Conservation (phyloP, 2,113 vertebrate species). For the Camelus bactrianus region DNA sequence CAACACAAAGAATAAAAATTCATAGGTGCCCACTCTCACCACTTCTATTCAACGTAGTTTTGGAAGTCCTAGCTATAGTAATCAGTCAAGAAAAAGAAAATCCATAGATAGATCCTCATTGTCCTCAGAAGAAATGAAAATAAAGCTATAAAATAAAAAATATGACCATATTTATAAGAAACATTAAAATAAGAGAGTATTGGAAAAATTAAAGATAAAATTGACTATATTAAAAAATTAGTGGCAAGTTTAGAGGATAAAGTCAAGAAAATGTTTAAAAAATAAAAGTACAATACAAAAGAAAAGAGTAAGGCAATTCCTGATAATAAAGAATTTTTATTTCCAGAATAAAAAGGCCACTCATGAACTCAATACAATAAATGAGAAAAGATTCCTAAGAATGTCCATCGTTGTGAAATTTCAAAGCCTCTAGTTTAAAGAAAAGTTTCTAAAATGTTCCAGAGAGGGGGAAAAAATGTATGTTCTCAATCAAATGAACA, state of each 20-base stretch:
- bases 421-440: background rate
- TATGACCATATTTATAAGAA: background rate
- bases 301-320: background rate
- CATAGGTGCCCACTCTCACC: too few relatives aligned
- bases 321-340: background rate
- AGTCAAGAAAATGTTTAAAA: background rate
- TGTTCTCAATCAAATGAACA: background rate
- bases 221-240: background rate
- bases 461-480: background rate
- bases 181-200: background rate
- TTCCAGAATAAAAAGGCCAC: background rate
- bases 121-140: background rate
- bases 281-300: background rate
- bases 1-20: background rate
- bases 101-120: background rate
- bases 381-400: background rate
- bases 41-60: too few relatives aligned
- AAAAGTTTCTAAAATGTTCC: background rate
- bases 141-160: background rate
- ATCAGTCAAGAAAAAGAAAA: background rate
- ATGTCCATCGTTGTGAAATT: background rate
- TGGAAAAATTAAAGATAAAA: background rate
- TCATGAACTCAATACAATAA: background rate
- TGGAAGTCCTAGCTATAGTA: too few relatives aligned
- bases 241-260: background rate